Evolutionary conservation across 2,113 vertebrate genomes (phyloP).

Genomic region (Cavia porcellus): DNA sequence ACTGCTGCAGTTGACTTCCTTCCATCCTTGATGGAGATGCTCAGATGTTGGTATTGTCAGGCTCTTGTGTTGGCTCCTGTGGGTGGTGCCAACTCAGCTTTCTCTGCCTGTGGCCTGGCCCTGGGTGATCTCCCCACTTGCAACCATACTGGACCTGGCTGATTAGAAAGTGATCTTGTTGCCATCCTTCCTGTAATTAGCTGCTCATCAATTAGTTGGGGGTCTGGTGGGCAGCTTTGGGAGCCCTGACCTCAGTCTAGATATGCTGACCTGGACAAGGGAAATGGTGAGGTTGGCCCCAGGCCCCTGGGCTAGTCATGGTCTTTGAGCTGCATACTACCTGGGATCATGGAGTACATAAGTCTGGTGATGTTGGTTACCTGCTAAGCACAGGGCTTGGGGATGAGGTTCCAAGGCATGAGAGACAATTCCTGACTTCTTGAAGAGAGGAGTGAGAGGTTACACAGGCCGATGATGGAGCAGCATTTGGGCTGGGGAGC

Average conservation of each 20-base stretch:
- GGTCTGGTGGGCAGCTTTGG: not conserved
- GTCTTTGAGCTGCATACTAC: not conserved
- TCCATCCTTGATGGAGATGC: not conserved
- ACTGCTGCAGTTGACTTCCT: not conserved
- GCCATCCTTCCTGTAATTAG: not conserved
- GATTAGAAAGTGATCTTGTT: slow-evolving; percentile 24
- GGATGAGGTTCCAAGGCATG: not conserved
- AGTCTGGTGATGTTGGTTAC: not conserved
- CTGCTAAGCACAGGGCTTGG: not conserved
- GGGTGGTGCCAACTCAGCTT: not conserved
- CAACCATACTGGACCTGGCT: not conserved
- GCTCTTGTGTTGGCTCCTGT: not conserved
- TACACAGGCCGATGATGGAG: not conserved
- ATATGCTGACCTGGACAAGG: not conserved
- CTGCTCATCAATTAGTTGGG: slow-evolving; percentile 12
- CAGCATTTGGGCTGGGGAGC: not conserved
- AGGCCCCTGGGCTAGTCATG: not conserved
- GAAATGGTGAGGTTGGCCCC: not conserved
- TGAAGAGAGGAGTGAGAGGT: not conserved
- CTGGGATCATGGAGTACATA: not conserved
- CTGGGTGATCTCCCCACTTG: not conserved
- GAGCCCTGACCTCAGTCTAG: not conserved
- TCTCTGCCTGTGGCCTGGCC: not conserved
- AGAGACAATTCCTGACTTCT: not conserved
- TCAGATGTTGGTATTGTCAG: not conserved